Base-by-base conservation (phyloP, 2,797 vertebrate genomes). In the Strix occidentalis region DNA sequence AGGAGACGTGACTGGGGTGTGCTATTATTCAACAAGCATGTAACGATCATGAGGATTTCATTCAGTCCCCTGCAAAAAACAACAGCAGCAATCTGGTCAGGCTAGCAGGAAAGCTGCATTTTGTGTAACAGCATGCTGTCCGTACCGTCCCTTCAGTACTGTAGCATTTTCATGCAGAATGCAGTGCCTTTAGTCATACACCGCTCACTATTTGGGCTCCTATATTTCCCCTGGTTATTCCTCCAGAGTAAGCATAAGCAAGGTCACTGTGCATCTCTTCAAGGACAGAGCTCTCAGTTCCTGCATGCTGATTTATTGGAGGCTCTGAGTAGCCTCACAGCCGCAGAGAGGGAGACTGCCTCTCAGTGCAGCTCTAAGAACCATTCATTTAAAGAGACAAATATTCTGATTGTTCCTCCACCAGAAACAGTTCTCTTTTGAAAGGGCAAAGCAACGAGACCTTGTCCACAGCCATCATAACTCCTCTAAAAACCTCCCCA, bases 251-350 rank as follows among this genome's bases (percentile, higher is more conserved):
- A 93, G 94, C 98, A 94, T n/a, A 95, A 96, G 97, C 98, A 99
- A 99, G 99, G 99, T 99, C 99, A 98, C 78, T 70, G 85, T 97
- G 98, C 97, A 96, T 97, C 96, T 91, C 95, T 95, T 97, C 98
- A 98, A 98, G 98, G 98, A 98, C 98, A 91, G 94, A 86, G 94
- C 89, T 88, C 85, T 80, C 94, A 3, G 91, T 60, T 89, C 94
- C 96, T 77, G 96, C 95, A 89, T 95, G 96, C 97, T 94, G 97
- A 97, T 97, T 95, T 96, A 96, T 76, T 82, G 94, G 95, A 95
- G 87, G 76, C 93, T 95, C 72, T 4, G 79, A 87, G 80, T 91
- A 89, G 95, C 72, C 90, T 94, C 84, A 33, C 95, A 69, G 85
- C 89, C 87, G 84, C 93, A 33, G 89, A 88, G 58, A 84, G 69